Conservation (phyloP, 2,888 invertebrate genomes). For the Sisyra nigra region DNA sequence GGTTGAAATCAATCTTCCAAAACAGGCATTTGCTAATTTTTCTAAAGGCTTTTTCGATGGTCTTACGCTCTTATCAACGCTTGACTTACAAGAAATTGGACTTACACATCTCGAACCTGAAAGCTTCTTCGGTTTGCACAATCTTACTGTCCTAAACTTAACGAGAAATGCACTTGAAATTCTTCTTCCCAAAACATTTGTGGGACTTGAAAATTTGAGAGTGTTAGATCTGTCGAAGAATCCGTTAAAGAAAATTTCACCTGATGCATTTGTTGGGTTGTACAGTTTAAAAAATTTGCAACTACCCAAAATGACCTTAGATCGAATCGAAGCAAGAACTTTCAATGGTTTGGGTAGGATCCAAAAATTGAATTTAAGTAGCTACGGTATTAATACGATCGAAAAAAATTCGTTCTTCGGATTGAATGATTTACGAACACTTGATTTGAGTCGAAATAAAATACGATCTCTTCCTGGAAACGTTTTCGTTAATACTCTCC, state of each 20-base stretch:
- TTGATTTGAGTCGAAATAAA: constrained; percentile 2
- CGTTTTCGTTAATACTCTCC: constrained; percentile 4
- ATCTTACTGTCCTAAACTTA: constrained; percentile 7
- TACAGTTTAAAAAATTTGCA: neutral
- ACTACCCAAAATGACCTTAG: constrained; percentile 1
- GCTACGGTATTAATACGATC: neutral
- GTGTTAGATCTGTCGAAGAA: constrained; percentile 8
- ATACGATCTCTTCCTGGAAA: neutral
- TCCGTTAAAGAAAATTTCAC: constrained; percentile 4
- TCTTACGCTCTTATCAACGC: neutral
- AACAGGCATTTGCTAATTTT: neutral
- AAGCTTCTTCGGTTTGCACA: constrained; percentile 8
- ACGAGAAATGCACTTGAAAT: constrained; percentile 7
- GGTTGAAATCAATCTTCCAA: neutral
- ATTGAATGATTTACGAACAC: neutral
- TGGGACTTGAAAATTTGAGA: constrained; percentile 7
- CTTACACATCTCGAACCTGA: neutral
- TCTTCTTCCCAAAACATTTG: constrained; percentile 7
- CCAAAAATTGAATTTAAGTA: neutral
- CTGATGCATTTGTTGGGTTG: neutral
- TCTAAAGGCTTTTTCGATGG: constrained; percentile 2
- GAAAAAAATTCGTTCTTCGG: constrained; percentile 1
- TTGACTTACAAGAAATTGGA: neutral
- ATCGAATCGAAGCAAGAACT: neutral
- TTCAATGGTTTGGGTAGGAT: neutral